Base-by-base conservation (phyloP, 2,888 invertebrate genomes). In the Hymenopus coronatus region DNA sequence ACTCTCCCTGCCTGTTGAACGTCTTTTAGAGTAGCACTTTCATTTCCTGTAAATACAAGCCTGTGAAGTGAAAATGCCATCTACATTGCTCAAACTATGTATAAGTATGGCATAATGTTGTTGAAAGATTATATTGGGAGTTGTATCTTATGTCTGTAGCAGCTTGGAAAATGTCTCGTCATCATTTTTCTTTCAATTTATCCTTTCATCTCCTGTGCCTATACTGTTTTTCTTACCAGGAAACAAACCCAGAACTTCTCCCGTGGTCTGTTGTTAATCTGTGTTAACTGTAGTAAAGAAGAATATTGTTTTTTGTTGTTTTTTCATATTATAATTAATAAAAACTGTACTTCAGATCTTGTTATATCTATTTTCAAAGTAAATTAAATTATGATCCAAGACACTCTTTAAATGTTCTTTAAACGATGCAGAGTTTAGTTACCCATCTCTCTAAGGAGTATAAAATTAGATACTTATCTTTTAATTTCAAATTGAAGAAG, bases 361-460 rank as follows among this genome's bases (percentile, higher is more conserved):
- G 90, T 90, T 90, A 90, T 88, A 90, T 90, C 89, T 90, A 90
- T 90, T 90, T 90, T 90, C 89, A 89, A 90, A 90, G 89, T 88
- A 88, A 90, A 90, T 90, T 90, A 90, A 90, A 90, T 87, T 90
- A 88, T 89, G 88, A 90, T 88, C 88, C 87, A 89, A 89, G 70
- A 87, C 83, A 84, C n/a, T 30, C 12, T 85, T 33, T 85, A 27
- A 27, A 15, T n/a, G 4, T 85, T 85, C 89, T 14, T 93, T 70
- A 70, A 70, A 70, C 14, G 2, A 1, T 1, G 20, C 20, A 54
- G 6, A 70, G 20, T 70, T 6, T 25, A 20, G 15, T 20, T 6
- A 70, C 54, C 54, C 54, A 20, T 70, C 6, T 70, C 54, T 70
- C 4, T 70, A 70, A 25, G 25, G 6, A 70, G 20, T 40, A 40